These are phyloP conservation scores for Melanerpes aurifrons DNA, from an alignment of 2,113 vertebrate species.

Conservation along the genomic window DNA sequence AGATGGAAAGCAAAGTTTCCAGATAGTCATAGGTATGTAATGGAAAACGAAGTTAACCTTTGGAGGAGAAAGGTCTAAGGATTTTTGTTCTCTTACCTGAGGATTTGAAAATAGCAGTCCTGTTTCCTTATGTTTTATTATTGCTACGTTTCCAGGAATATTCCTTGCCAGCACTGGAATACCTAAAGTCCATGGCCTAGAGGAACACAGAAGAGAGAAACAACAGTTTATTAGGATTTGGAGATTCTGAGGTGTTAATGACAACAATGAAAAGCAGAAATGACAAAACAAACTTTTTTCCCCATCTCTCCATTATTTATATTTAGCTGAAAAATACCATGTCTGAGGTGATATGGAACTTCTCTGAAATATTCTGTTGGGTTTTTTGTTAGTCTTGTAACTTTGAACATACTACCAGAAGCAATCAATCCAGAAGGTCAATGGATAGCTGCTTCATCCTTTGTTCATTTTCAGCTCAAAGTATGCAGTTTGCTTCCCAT, in stretches of 20 bases:
- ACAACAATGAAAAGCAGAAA: neutral
- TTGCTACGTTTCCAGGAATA: constrained; percentile 88
- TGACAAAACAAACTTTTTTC: neutral
- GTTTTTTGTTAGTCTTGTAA: neutral
- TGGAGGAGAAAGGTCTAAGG: neutral
- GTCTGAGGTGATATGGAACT: neutral
- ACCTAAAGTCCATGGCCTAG: constrained; percentile 92
- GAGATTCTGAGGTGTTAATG: neutral
- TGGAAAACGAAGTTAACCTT: neutral
- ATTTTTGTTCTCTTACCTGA: constrained; percentile 75
- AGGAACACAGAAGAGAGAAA: neutral
- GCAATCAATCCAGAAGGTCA: neutral
- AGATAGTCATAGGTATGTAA: neutral
- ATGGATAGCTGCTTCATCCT: neutral
- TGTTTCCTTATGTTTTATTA: constrained; percentile 84
- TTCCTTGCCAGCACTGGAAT: constrained; percentile 88
- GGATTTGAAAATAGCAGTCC: constrained; percentile 88
- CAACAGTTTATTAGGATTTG: neutral
- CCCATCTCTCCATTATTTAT: neutral
- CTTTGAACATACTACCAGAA: neutral
- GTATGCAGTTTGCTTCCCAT: neutral
- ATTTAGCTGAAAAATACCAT: neutral
- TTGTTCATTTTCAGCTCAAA: neutral
- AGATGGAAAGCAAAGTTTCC: neutral
- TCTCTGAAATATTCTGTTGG: neutral